phyloP scores from a whole-genome alignment of 2,797 vertebrate genomes.

The Vespertilio murinus region DNA sequence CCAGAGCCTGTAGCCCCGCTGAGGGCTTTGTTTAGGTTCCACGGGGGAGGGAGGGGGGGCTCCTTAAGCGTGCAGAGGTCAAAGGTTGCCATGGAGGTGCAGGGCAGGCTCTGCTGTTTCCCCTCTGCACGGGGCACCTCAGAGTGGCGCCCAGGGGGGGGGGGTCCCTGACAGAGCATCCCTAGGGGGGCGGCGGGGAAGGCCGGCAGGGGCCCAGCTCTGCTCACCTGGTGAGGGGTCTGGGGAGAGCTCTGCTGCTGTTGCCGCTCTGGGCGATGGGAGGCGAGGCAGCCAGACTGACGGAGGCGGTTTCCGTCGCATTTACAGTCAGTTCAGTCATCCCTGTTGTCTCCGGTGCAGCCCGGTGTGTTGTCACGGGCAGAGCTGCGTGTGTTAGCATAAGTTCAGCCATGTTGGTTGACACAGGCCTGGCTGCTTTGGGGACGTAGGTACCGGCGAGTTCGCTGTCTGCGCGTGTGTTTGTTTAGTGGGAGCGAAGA shows the following conservation, averaged over 20 bases:
- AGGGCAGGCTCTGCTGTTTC: background rate
- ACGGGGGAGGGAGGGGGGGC: fast-evolving
- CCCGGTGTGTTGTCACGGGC: background rate
- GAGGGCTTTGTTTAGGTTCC: background rate
- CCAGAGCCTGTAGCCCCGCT: background rate
- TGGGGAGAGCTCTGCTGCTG: background rate
- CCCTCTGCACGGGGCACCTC: background rate
- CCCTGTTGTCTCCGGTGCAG: background rate
- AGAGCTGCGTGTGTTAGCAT: background rate
- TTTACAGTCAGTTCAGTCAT: background rate
- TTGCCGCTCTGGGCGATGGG: fast-evolving
- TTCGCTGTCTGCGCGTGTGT: background rate
- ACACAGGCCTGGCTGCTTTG: background rate
- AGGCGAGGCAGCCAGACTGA: background rate
- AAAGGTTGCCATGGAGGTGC: fast-evolving
- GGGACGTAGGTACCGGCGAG: background rate
- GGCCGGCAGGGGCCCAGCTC: background rate
- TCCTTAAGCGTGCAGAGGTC: background rate
- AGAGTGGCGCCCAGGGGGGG: fast-evolving
- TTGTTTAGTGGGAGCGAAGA: background rate
- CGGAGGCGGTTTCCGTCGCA: fast-evolving
- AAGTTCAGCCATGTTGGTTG: background rate
- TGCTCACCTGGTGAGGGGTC: background rate
- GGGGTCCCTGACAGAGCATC: background rate
- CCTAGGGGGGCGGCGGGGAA: fast-evolving